Evolutionary conservation across 2,797 vertebrate genomes (phyloP).

Genomic region (Luscinia megarhynchos): DNA sequence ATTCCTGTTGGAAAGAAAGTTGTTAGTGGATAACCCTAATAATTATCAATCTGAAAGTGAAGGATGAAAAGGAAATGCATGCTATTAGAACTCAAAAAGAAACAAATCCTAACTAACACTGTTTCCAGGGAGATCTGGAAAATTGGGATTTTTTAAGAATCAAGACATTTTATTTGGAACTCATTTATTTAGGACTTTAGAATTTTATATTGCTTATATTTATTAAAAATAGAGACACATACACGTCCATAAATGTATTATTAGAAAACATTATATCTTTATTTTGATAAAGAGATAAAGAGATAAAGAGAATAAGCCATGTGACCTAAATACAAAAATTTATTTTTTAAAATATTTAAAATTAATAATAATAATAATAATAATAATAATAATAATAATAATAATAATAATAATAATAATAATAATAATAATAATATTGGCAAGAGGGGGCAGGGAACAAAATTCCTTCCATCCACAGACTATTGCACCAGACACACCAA

Average conservation of each 20-base stretch:
- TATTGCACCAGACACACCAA: background rate
- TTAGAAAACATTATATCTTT: background rate
- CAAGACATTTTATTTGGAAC: background rate
- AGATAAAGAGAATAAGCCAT: background rate
- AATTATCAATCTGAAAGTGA: background rate
- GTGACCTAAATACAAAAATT: background rate
- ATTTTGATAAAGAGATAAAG: background rate
- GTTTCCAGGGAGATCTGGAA: background rate
- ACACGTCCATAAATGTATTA: background rate
- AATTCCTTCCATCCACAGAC: background rate
- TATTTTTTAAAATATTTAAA: too few species aligned
- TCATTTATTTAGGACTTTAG: background rate
- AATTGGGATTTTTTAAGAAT: background rate
- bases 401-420: background rate
- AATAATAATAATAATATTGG: background rate
- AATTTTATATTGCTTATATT: background rate
- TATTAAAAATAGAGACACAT: conserved; percentile 25
- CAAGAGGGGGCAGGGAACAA: background rate
- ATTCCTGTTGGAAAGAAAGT: background rate
- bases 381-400: too few species aligned
- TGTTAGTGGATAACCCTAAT: background rate
- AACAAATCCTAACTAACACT: background rate
- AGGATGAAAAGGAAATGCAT: background rate
- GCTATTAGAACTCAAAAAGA: background rate
- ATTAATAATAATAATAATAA: too few species aligned